A percentile compares a stretch with the other conserved stretches of the same genome.
Evolutionary conservation across 2,113 vertebrate genomes (phyloP).

Genomic region (Corythornis vintsioides): DNA sequence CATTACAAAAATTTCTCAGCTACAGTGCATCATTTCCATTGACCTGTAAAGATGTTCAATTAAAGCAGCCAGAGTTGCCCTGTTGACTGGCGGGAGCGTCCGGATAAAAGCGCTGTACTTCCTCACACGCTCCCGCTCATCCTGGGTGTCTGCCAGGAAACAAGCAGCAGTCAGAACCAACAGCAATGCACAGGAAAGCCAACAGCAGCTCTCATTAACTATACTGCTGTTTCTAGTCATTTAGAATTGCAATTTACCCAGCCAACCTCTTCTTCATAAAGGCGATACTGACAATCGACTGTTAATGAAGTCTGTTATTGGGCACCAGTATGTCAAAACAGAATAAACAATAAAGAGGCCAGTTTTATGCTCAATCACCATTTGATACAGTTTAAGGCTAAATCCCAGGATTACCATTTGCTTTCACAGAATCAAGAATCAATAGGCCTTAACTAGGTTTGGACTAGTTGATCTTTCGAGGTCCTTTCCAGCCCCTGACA

Average conservation of each 20-base stretch:
- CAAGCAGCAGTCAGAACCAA: background rate
- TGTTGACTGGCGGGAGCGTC: constrained; percentile 86
- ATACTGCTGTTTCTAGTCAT: background rate
- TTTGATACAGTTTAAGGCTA: background rate
- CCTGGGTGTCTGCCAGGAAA: constrained; percentile 80
- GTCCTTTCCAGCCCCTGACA: no score
- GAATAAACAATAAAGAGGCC: background rate
- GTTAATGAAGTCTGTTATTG: background rate
- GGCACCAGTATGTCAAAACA: background rate
- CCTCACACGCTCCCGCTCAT: constrained; percentile 83
- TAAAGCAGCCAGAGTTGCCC: constrained; percentile 88
- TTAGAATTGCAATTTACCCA: background rate
- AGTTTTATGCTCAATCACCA: background rate
- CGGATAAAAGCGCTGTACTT: constrained; percentile 90
- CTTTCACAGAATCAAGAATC: background rate
- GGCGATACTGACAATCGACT: background rate
- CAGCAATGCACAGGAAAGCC: background rate
- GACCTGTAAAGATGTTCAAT: constrained; percentile 96
- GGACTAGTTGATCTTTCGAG: no score
- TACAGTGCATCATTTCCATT: background rate
- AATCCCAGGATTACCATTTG: background rate
- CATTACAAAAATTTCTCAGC: background rate
- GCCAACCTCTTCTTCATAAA: background rate
- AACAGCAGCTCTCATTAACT: background rate
- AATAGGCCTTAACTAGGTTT: no score